Base-by-base conservation (phyloP, 1,140 invertebrate genomes). In the Lutraria rhynchaena region DNA sequence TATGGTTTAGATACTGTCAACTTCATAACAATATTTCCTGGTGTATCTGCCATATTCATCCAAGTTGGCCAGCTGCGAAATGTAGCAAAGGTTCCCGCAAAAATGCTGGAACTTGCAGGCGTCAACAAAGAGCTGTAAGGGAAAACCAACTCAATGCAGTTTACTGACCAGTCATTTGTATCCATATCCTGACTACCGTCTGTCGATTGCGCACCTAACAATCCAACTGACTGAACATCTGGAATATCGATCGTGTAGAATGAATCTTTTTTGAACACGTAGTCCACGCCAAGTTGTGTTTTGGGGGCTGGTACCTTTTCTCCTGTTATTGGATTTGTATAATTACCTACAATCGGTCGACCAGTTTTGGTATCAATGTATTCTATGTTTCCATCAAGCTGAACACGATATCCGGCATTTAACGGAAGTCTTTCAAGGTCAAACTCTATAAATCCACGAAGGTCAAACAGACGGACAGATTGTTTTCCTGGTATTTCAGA, bases 401-500 rank as follows among this genome's bases (percentile, higher is more conserved):
- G 65, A 7, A 71, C 31, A 1, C 55, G 55, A 29, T 60, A 81
- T 7, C 75, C 75, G 35, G n/a, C 27, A 35, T 57, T 3, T 22
- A 22, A 22, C 7, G 61, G 61, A 11, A 61, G 15, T 0, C 9
- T 24, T 58, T 70, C 65, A 35, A 71, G 51, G 31, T 71, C 57
- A 31, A 81, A 29, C 17, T 35, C 15, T 31, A 81, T 15, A 22
- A 69, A 7, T 0, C 85, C 83, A 27, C 69, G 33, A 19, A 83
- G n/a, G 24, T 83, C 71, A 44, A 82, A 69, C 1, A 87, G 31
- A 22, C 49, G 19, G 3, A 74, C 46, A 13, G 77, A 63, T 35
- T 78, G 29, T 61, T 81, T 70, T n/a, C 83, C 83, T 19, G 71
- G 15, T 19, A 86, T 81, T 73, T 85, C 77, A 19, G 83, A 78